Evolutionary conservation across 2,888 invertebrate species (phyloP), one percentile per base, ranked within the genome.

Genomic region (Patella pellucida): DNA sequence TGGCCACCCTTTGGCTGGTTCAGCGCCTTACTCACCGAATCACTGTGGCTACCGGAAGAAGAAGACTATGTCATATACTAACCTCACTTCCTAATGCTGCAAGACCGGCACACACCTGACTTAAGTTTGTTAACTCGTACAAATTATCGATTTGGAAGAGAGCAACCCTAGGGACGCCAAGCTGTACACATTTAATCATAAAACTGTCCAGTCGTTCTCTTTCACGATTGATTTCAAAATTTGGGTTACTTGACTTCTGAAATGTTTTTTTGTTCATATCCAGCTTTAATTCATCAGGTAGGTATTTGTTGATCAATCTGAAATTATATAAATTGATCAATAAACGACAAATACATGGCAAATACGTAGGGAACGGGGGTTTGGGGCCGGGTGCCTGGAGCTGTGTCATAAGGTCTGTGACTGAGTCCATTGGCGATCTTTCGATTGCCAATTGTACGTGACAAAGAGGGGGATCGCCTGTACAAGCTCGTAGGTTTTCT

Each of bases 71-170:
- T 14, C 23, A 54, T n/a, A 52, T 41, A 73, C 76, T 77, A 76
- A 88, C 88, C 85, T 87, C 87, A 19, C 85, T 86, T 75, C 88
- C 88, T 54, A 88, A 76, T 54, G 85, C 84, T 72, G 85, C 76
- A 71, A 88, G 86, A 71, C 85, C 83, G 5, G 84, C 82, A 76
- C 84, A 85, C 71, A 88, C 88, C 74, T 87, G 86, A 9, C 82
- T 82, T 50, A 88, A 80, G 77, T 87, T 86, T 11, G 86, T 86
- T 69, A 77, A 80, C 78, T 88, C 88, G 74, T 85, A 88, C 51
- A 88, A 81, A 81, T 84, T 84, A 76, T 88, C 88, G 19, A 85
- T 87, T 78, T 85, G 86, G 74, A 88, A 88, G 3, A 82, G 76
- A 71, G 82, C 83, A 16, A 82, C 71, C 31, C 84, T 82, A 15